Evolutionary conservation across 2,113 vertebrate genomes (phyloP), one percentile per base, ranked within the genome.

Genomic region (Cynocephalus volans): DNA sequence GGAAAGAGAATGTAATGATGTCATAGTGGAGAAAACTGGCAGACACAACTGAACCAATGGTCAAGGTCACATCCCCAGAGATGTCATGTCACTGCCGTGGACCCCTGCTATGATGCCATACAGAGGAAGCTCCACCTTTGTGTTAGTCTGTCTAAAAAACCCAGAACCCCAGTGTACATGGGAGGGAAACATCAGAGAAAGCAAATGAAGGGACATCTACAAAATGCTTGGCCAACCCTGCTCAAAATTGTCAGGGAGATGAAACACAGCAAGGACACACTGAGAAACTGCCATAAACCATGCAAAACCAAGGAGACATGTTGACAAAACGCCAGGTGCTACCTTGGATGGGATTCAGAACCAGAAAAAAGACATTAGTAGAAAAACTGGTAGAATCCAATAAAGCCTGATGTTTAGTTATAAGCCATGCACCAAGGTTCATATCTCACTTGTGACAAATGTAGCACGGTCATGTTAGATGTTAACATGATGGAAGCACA

Each of bases 21-120:
- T 17, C 3, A 24, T 1, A 1, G 1, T 6, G 5, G 2, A 81
- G 56, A 60, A 41, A 56, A 0, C 7, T 8, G 24, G 5, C 12
- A 56, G 45, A 33, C 45, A 50, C 45, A n/a, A 50, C 14, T 0
- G 17, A 21, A 56, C 52, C 85, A 31, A 36, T 24, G 18, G 26
- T 21, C 54, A 67, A 12, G 15, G 17, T 10, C 1, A 14, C 28
- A 0, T 6, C 21, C 21, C 28, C 19, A 3, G 23, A 0, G 17
- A n/a, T 0, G 11, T 9, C 87, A 3, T 0, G 3, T 15, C 26
- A 21, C 14, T 0, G 4, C 19, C 5, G 3, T 0, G 24, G 45
- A 15, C 7, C 18, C 62, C 5, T 54, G 7, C 13, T 15, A 1
- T 0, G 24, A 67, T 10, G 33, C 1, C 1, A 26, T 21, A 14